phyloP scores from a whole-genome alignment of 2,113 vertebrate species.

The Mormyrus iriodes region DNA sequence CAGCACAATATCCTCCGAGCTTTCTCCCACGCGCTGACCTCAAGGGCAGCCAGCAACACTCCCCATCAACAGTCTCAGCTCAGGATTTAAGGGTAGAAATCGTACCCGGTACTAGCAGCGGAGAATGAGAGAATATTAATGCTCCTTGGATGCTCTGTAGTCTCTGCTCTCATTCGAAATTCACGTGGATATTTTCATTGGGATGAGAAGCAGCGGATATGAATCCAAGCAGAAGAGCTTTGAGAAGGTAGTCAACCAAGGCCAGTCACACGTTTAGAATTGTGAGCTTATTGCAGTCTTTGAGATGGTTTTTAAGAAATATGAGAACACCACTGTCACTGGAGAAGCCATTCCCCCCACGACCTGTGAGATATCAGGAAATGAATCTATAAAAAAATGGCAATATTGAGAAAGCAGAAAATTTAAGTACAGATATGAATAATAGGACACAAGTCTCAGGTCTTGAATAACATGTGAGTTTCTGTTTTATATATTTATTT shows the following conservation, averaged over 20 bases:
- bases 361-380: neutral
- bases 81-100: neutral
- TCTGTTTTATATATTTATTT: neutral
- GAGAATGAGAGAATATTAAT: constrained; percentile 1
- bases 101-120: neutral
- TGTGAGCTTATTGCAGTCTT: neutral
- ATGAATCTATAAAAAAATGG: neutral
- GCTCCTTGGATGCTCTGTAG: neutral
- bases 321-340: neutral
- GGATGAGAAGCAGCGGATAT: neutral
- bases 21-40: neutral
- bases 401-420: neutral
- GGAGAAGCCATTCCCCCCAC: neutral
- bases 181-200: neutral
- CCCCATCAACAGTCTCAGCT: neutral
- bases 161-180: neutral
- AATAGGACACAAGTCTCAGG: neutral
- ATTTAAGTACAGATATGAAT: neutral
- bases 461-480: neutral
- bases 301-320: neutral
- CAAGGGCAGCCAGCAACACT: neutral
- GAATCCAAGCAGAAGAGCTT: neutral
- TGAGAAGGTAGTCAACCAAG: neutral
- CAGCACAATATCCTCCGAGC: neutral
- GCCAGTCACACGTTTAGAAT: neutral